These are phyloP conservation scores for Sebastes schlegelii DNA, from an alignment of 2,113 vertebrate species.

Conservation along the genomic window DNA sequence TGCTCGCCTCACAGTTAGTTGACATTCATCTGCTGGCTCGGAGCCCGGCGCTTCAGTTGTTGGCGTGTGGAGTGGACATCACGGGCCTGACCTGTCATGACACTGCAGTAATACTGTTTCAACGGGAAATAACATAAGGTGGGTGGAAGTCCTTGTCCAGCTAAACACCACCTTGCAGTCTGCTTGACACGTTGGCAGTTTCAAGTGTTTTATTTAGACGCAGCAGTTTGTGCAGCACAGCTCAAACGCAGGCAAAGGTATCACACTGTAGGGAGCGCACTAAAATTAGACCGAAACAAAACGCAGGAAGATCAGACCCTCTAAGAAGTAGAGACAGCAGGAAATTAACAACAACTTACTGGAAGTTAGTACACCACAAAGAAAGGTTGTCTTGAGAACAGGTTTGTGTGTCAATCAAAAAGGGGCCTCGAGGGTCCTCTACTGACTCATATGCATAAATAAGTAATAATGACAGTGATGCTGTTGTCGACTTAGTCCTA, in stretches of 20 bases:
- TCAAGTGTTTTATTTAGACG: constrained; percentile 59
- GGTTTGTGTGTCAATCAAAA: background rate
- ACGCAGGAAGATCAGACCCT: constrained; percentile 32
- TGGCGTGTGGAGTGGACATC: constrained; percentile 48
- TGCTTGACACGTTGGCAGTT: constrained; percentile 54
- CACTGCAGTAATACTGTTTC: constrained; percentile 45
- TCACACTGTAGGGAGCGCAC: constrained; percentile 37
- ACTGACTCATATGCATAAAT: background rate
- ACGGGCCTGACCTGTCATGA: constrained; percentile 40
- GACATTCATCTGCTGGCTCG: constrained; percentile 49
- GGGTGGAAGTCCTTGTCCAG: constrained; percentile 60
- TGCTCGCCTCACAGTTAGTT: constrained; percentile 25
- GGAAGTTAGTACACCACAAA: background rate
- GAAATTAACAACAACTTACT: constrained; percentile 21
- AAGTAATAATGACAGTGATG: constrained; percentile 1
- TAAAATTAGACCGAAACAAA: constrained; percentile 47
- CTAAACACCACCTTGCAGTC: constrained; percentile 62
- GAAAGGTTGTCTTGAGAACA: background rate
- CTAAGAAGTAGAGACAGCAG: constrained; percentile 17
- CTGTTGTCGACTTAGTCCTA: background rate
- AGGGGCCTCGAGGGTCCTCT: background rate
- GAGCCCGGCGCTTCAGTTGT: constrained; percentile 33
- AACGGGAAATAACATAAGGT: constrained; percentile 49
- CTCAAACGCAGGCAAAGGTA: constrained; percentile 37
- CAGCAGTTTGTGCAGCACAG: constrained; percentile 57